Evolutionary conservation across 2,113 vertebrate genomes (phyloP).

Genomic region (Gobius niger): DNA sequence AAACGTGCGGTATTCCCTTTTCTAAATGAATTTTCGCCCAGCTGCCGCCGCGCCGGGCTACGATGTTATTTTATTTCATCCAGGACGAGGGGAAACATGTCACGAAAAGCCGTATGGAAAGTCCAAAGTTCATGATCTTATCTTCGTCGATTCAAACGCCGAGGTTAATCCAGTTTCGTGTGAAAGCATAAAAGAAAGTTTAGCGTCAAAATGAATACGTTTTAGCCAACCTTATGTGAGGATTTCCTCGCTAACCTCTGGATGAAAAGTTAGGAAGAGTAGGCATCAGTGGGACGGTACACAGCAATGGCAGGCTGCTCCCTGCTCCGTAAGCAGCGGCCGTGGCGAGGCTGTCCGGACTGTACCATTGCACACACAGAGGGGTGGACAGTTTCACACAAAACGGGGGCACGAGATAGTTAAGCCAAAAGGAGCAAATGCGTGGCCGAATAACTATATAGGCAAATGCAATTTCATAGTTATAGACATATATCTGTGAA

Average conservation of each 20-base stretch:
- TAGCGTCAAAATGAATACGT: not conserved
- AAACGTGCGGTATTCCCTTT: slow-evolving; percentile 56
- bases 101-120: slow-evolving; percentile 66
- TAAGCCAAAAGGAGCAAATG: rapidly evolving
- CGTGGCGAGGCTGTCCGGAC: slow-evolving; percentile 74
- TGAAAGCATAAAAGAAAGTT: slow-evolving; percentile 47
- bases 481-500: rapidly evolving
- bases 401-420: slow-evolving; percentile 18
- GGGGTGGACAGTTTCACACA: slow-evolving; percentile 32
- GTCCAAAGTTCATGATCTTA: slow-evolving; percentile 81
- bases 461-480: rapidly evolving
- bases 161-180: slow-evolving; percentile 33
- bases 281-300: slow-evolving; percentile 54
- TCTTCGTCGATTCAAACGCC: slow-evolving; percentile 44
- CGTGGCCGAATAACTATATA: rapidly evolving
- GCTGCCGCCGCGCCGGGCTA: slow-evolving; percentile 79
- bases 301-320: slow-evolving; percentile 71
- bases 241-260: slow-evolving; percentile 50
- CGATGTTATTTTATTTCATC: slow-evolving; percentile 72
- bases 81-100: slow-evolving; percentile 72
- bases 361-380: slow-evolving; percentile 60
- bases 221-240: slow-evolving; percentile 15
- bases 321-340: slow-evolving; percentile 66
- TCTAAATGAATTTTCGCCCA: slow-evolving; percentile 67
- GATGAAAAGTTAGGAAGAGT: slow-evolving; percentile 64